A percentile compares a stretch with the other conserved stretches of the same genome.
phyloP scores from a whole-genome alignment of 2,888 invertebrate species.

The Fragum whitleyi region DNA sequence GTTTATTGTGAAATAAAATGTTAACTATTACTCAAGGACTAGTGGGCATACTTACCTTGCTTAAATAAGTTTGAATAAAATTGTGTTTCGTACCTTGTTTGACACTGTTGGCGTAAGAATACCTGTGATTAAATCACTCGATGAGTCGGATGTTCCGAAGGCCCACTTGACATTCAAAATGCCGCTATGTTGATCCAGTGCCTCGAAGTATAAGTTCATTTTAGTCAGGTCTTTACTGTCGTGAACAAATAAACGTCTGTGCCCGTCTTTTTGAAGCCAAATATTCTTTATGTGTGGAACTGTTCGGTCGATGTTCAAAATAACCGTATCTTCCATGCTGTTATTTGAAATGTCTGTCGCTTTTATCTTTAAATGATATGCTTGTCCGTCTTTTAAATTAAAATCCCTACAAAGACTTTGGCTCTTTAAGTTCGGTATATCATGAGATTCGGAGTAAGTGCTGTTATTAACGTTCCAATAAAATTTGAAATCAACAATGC shows the following conservation, averaged over 20 bases:
- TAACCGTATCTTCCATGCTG: constrained; percentile 45
- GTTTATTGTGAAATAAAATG: too few species aligned
- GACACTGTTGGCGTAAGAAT: neutral
- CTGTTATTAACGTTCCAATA: constrained; percentile 18
- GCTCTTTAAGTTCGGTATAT: constrained; percentile 39
- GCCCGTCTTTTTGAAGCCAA: constrained; percentile 55
- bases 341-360: constrained; percentile 65
- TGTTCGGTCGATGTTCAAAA: constrained; percentile 60
- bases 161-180: constrained; percentile 62
- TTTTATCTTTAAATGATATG: constrained; percentile 45
- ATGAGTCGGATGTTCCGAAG: constrained; percentile 49
- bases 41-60: too few species aligned
- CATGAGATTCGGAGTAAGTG: neutral
- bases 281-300: constrained; percentile 64
- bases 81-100: neutral
- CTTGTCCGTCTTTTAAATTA: constrained; percentile 60
- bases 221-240: constrained; percentile 63
- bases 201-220: constrained; percentile 64
- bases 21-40: too few species aligned
- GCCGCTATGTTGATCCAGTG: constrained; percentile 70
- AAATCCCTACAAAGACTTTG: constrained; percentile 49
- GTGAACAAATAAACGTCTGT: constrained; percentile 65
- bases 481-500: constrained; percentile 53
- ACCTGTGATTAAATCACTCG: constrained; percentile 14
- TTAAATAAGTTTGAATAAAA: too few species aligned